Percentiles rank a stretch among this genome's conserved stretches.
Conservation (phyloP, 2,888 invertebrate genomes). For the Mylabris sibirica region DNA sequence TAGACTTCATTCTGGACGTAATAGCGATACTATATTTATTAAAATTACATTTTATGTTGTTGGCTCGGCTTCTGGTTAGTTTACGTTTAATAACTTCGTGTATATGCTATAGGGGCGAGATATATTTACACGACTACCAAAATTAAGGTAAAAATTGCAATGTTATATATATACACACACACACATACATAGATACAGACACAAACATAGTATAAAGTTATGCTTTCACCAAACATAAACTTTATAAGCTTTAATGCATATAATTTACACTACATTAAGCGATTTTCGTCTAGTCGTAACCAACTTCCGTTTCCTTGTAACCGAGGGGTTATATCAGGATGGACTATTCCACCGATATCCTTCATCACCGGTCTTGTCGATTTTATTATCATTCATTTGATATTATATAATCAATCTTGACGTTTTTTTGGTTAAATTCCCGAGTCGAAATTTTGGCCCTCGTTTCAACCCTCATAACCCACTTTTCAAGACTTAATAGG, state of each 20-base stretch:
- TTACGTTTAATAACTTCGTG: conserved; percentile 14
- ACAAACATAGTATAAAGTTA: background rate
- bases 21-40: background rate
- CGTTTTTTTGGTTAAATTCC: background rate
- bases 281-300: conserved; percentile 28
- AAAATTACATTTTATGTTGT: conserved; percentile 10
- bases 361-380: background rate
- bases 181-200: too few relatives aligned
- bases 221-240: background rate
- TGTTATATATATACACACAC: background rate
- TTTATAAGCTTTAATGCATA: conserved; percentile 29
- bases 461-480: too few relatives aligned
- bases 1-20: conserved; percentile 7
- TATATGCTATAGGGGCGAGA: background rate
- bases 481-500: too few relatives aligned
- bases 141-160: conserved; percentile 13
- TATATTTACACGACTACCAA: background rate
- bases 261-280: conserved; percentile 35
- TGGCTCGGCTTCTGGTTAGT: conserved; percentile 12
- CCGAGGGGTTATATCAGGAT: background rate
- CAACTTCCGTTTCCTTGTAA: conserved; percentile 34
- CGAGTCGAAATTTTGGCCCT: too few relatives aligned
- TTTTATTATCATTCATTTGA: conserved; percentile 2
- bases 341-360: background rate
- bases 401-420: background rate